Evolutionary conservation across 2,888 invertebrate genomes (phyloP).

Genomic region (Xestoiulus laeticollis): DNA sequence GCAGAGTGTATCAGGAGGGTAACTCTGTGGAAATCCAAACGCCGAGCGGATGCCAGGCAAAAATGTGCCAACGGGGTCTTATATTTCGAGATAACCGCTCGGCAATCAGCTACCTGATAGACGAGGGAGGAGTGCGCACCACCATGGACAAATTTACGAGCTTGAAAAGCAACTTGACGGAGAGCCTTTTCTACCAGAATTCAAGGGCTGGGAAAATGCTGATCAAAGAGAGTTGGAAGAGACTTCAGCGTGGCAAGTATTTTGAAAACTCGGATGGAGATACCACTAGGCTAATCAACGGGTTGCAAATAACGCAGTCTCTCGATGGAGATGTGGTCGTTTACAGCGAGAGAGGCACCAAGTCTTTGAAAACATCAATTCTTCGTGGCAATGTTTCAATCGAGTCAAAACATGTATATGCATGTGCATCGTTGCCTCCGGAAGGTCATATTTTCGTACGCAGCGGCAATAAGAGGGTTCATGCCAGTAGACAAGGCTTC

Average conservation of each 20-base stretch:
- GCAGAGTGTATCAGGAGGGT: slow-evolving; percentile 84
- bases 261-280: slow-evolving; percentile 3
- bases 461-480: slow-evolving; percentile 87
- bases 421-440: slow-evolving; percentile 83
- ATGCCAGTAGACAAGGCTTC: slow-evolving; percentile 86
- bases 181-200: slow-evolving; percentile 83
- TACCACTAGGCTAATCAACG: slow-evolving; percentile 79
- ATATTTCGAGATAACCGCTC: slow-evolving; percentile 89
- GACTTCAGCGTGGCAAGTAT: slow-evolving; percentile 50
- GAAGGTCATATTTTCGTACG: slow-evolving; percentile 71
- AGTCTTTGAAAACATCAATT: slow-evolving; percentile 83
- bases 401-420: slow-evolving; percentile 85
- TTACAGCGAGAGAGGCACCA: slow-evolving; percentile 82
- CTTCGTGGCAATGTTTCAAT: slow-evolving; percentile 82
- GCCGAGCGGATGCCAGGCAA: slow-evolving; percentile 67
- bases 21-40: slow-evolving; percentile 69
- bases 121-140: slow-evolving; percentile 87
- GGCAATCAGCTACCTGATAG: slow-evolving; percentile 85
- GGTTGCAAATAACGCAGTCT: slow-evolving; percentile 67
- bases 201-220: slow-evolving; percentile 63
- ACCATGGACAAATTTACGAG: slow-evolving; percentile 88
- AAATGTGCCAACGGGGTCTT: slow-evolving; percentile 93
- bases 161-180: slow-evolving; percentile 82
- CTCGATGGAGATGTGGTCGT: slow-evolving; percentile 66
- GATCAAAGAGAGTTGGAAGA: slow-evolving; percentile 51